Conservation (phyloP, 2,113 vertebrate species). For the Mungos mungo region DNA sequence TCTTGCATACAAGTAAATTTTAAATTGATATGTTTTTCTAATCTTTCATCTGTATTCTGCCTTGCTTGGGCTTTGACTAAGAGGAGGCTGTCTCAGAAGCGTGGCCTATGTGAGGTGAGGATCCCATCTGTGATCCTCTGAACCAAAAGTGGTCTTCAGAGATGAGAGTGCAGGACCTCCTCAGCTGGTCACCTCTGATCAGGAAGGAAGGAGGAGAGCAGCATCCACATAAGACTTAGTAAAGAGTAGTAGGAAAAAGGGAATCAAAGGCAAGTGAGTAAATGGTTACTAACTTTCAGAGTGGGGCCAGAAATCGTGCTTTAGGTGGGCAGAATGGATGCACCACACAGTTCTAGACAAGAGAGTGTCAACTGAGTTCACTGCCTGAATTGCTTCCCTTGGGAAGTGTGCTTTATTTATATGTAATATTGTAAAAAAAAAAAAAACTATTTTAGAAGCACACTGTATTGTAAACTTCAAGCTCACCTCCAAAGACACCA, state of each 20-base stretch:
- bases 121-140: neutral
- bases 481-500: neutral
- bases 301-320: neutral
- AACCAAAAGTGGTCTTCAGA: neutral
- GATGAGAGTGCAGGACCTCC: neutral
- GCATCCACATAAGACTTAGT: neutral
- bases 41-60: neutral
- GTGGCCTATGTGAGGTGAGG: neutral
- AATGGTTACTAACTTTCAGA: neutral
- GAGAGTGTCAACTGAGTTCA: conserved; percentile 26
- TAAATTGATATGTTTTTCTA: neutral
- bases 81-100: neutral
- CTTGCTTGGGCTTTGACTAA: neutral
- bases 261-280: neutral
- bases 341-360: neutral
- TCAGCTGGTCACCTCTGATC: neutral
- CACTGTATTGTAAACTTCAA: conserved; percentile 20
- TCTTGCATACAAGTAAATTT: neutral
- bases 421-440: conserved; percentile 44
- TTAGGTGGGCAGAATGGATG: neutral
- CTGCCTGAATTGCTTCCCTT: conserved; percentile 39
- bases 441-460: conserved; percentile 12
- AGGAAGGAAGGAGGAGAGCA: neutral
- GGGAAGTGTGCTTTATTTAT: conserved; percentile 49
- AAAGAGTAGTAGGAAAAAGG: neutral